Evolutionary conservation across 2,888 invertebrate genomes (phyloP).

Genomic region (Shargacucullia verbasci): DNA sequence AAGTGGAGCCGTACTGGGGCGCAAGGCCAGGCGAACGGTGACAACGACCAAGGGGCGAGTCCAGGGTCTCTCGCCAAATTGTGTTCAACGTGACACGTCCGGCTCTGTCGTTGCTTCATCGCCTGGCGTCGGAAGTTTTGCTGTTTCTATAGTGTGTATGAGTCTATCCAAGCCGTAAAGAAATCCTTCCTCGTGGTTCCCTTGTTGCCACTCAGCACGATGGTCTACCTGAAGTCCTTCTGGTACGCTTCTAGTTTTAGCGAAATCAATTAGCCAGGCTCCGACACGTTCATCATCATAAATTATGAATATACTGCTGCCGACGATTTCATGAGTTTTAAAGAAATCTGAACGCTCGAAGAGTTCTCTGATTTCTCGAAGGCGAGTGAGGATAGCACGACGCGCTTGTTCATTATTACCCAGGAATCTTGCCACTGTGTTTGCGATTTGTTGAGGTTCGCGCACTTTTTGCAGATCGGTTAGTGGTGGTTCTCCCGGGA

Average conservation of each 20-base stretch:
- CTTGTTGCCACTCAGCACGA: constrained; percentile 94
- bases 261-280: constrained; percentile 99
- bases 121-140: constrained; percentile 66
- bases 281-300: constrained; percentile 96
- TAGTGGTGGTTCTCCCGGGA: constrained; percentile 94
- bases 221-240: constrained; percentile 93
- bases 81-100: constrained; percentile 85
- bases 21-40: constrained; percentile 73
- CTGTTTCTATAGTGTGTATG: constrained; percentile 90
- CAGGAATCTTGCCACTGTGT: constrained; percentile 93
- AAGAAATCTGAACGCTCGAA: constrained; percentile 96
- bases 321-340: constrained; percentile 96
- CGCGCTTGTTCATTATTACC: constrained; percentile 91
- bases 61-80: constrained; percentile 73
- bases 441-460: constrained; percentile 92
- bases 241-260: constrained; percentile 95
- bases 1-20: constrained; percentile 65
- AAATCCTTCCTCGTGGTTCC: constrained; percentile 99
- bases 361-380: constrained; percentile 93
- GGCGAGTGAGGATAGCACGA: constrained; percentile 91
- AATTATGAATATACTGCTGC: constrained; percentile 97
- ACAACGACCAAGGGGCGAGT: constrained; percentile 78
- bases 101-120: constrained; percentile 73
- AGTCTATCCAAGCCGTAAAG: constrained; percentile 97
- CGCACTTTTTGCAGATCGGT: constrained; percentile 97